phyloP scores from a whole-genome alignment of 2,888 invertebrate genomes.

The Acleris laterana region DNA sequence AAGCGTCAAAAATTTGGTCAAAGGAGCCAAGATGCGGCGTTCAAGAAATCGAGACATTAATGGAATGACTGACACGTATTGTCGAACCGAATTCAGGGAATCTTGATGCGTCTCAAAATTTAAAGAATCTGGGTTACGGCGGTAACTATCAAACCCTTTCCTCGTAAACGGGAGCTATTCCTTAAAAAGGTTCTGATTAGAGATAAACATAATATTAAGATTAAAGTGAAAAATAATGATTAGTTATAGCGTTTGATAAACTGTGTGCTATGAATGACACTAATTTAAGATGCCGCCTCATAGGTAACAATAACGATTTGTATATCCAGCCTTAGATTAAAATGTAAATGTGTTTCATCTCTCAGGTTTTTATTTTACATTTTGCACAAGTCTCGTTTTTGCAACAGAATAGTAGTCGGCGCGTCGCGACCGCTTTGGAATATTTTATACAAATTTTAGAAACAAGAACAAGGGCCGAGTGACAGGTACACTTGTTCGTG shows the following conservation, averaged over 20 bases:
- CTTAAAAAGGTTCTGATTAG: conserved; percentile 18
- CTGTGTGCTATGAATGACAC: neutral
- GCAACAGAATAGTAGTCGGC: conserved; percentile 60
- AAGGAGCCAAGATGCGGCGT: conserved; percentile 64
- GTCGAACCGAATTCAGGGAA: conserved; percentile 70
- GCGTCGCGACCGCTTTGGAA: conserved; percentile 72
- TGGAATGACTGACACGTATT: conserved; percentile 80
- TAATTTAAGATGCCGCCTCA: neutral
- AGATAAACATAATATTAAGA: neutral
- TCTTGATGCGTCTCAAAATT: conserved; percentile 60
- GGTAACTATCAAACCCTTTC: conserved; percentile 50
- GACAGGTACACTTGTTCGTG: conserved; percentile 82
- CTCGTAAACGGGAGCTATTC: conserved; percentile 51
- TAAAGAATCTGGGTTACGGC: conserved; percentile 56
- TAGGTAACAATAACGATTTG: conserved; percentile 4
- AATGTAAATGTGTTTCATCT: conserved; percentile 56
- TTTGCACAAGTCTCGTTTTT: conserved; percentile 64
- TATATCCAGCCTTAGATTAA: conserved; percentile 46
- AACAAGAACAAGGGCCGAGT: conserved; percentile 79
- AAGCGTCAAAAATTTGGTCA: conserved; percentile 78
- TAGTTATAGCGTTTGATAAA: neutral
- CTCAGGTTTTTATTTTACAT: conserved; percentile 55
- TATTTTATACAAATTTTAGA: conserved; percentile 84
- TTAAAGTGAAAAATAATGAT: neutral
- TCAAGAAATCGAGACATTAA: conserved; percentile 76